phyloP scores from a whole-genome alignment of 2,797 vertebrate species.

The Pseudotriccus pelzelni region DNA sequence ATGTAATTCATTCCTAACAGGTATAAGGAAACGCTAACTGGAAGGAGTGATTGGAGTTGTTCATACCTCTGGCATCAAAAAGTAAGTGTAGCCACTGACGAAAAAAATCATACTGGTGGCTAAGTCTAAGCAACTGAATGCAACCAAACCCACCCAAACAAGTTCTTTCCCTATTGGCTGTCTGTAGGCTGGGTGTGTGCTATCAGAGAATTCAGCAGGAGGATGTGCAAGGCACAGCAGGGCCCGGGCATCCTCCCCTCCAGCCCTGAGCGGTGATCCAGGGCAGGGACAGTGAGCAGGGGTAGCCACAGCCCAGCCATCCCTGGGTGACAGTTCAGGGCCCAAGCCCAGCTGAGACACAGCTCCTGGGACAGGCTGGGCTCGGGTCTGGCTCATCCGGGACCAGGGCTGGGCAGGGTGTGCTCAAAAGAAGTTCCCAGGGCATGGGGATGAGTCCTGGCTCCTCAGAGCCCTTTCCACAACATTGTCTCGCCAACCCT shows the following conservation, averaged over 20 bases:
- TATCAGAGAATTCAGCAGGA: not conserved
- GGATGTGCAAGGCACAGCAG: not conserved
- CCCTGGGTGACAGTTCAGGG: fast-evolving
- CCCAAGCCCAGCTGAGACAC: no score
- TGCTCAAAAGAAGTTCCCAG: not conserved
- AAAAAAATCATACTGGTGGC: not conserved
- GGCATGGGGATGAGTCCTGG: not conserved
- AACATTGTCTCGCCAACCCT: fast-evolving
- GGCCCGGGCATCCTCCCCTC: not conserved
- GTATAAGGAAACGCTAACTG: not conserved
- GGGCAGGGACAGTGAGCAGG: fast-evolving
- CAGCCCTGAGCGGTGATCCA: not conserved
- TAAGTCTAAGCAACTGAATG: not conserved
- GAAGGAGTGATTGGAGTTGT: not conserved
- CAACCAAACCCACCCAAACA: not conserved
- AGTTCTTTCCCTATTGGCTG: not conserved
- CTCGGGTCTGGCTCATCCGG: not conserved
- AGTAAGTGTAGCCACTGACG: not conserved
- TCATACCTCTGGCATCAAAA: not conserved
- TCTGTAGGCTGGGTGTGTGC: not conserved
- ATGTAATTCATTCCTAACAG: not conserved
- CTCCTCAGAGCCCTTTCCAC: not conserved
- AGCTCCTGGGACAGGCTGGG: not conserved
- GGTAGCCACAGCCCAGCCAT: not conserved
- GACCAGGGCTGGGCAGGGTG: not conserved